Conservation (phyloP, 1,140 invertebrate genomes). For the Tetramorium alpestre region DNA sequence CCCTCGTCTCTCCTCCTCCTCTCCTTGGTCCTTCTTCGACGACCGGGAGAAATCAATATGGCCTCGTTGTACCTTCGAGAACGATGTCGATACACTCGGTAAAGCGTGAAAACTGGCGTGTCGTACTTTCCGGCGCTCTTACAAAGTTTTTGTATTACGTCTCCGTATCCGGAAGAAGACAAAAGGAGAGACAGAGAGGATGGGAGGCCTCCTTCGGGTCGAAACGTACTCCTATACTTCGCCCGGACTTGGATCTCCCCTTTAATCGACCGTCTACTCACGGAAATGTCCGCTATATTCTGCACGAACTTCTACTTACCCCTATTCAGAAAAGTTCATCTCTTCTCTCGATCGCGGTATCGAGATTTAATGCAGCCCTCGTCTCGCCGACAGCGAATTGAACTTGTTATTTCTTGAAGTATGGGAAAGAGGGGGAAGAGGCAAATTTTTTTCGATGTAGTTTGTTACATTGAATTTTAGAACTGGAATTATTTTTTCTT, state of each 20-base stretch:
- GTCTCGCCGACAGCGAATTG: not conserved
- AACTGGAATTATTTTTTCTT: slow-evolving; percentile 6
- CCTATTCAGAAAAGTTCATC: slow-evolving; percentile 7
- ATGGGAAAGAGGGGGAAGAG: not conserved
- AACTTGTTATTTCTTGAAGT: slow-evolving; percentile 17
- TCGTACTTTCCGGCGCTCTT: slow-evolving; percentile 11
- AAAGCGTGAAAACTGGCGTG: slow-evolving; percentile 59
- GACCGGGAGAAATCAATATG: slow-evolving; percentile 54
- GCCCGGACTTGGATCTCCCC: not conserved
- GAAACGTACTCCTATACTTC: slow-evolving; percentile 29
- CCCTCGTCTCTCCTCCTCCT: not conserved
- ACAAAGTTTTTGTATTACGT: slow-evolving; percentile 55
- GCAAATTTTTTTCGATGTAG: not conserved
- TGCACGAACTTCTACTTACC: slow-evolving; percentile 19
- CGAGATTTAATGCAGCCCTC: slow-evolving; percentile 3
- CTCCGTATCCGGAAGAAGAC: not conserved
- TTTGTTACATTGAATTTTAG: not conserved
- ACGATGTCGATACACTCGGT: slow-evolving; percentile 53
- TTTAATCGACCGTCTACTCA: slow-evolving; percentile 36
- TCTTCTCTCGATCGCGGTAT: slow-evolving; percentile 8
- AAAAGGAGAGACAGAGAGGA: not conserved
- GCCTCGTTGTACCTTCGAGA: slow-evolving; percentile 7
- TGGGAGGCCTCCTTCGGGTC: not conserved
- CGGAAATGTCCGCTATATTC: slow-evolving; percentile 43
- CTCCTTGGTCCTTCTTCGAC: slow-evolving; percentile 12